Percentiles rank a stretch among this genome's conserved stretches.
These are phyloP conservation scores for Lasius platythorax DNA, from an alignment of 2,888 invertebrate species.

Conservation along the genomic window DNA sequence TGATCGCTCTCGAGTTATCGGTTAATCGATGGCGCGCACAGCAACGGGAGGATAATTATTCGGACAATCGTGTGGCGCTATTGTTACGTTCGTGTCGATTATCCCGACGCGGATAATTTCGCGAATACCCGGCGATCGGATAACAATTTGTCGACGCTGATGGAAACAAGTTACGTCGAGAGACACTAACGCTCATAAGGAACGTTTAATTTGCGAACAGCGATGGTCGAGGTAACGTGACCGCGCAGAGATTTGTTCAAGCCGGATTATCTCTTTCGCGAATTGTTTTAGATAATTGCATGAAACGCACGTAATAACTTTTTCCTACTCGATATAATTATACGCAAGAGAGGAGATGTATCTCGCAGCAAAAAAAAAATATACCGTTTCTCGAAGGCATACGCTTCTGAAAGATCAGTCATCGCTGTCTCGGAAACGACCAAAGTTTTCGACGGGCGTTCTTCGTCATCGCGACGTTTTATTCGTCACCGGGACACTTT, in stretches of 20 bases:
- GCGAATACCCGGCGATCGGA: constrained; percentile 30
- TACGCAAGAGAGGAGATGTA: neutral
- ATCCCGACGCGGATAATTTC: constrained; percentile 47
- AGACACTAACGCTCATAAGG: neutral
- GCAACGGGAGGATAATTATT: constrained; percentile 58
- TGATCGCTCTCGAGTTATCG: neutral
- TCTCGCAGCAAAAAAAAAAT: neutral
- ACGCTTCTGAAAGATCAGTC: constrained; percentile 16
- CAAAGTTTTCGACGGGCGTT: constrained; percentile 20
- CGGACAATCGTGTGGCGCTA: constrained; percentile 47
- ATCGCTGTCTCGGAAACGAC: constrained; percentile 40
- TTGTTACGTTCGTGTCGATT: constrained; percentile 63
- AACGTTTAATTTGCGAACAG: constrained; percentile 19
- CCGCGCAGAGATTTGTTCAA: neutral
- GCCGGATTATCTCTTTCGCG: neutral
- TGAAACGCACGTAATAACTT: neutral
- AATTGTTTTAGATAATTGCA: neutral
- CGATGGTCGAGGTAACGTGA: neutral
- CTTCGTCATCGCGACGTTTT: neutral
- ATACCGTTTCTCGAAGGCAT: neutral
- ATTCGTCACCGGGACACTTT: constrained; percentile 18
- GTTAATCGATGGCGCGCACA: constrained; percentile 2
- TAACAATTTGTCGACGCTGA: constrained; percentile 35
- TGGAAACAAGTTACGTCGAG: constrained; percentile 35
- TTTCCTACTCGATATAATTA: neutral